Base-by-base conservation (phyloP, 2,797 vertebrate species). In the Pseudomugil gertrudae region DNA sequence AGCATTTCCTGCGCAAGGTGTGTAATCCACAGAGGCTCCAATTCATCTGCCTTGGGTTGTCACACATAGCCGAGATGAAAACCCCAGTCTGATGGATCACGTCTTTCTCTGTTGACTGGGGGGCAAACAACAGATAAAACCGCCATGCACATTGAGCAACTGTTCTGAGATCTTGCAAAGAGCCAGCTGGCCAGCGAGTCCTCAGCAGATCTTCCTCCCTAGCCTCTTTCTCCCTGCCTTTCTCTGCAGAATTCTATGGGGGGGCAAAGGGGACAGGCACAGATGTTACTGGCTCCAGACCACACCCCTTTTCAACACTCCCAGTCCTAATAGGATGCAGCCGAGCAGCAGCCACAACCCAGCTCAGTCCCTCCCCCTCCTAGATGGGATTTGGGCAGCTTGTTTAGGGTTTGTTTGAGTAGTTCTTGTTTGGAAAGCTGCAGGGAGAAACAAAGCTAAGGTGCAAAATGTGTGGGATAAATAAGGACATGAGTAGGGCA, bases 251-350 rank as follows among this genome's bases (percentile, higher is more conserved):
- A 69, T 61, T 83, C 80, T 24, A 76, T 72, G 87, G 80, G 87
- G 80, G 90, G 86, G 88, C 75, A 85, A 82, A 85, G 78, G 79
- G 84, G 85, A 89, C 84, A 88, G 70, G 76, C 91, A 92, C 93
- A 93, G 91, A 94, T 93, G 93, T 93, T 93, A 86, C 89, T 86
- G 80, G 72, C 77, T 72, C 43, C 65, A 91, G 81, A 71, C 87
- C 92, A 92, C 92, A 61, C 93, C 93, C 83, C 87, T 91, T 94
- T 92, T 92, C 85, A 89, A 90, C 90, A 93, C 90, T 87, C 87
- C 81, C 78, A 56, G 19, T 78, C 79, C 88, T 93, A 84, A 94
- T 93, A 90, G 91, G 92, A 91, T 64, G 81, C 83, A 84, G 81
- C 74, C 76, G 30, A 79, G 72, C 45, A 3, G 21, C 81, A 84